Percentiles rank a stretch among this genome's conserved stretches.
These are phyloP conservation scores for Percina caprodes DNA, from an alignment of 2,113 vertebrate species.

Conservation along the genomic window DNA sequence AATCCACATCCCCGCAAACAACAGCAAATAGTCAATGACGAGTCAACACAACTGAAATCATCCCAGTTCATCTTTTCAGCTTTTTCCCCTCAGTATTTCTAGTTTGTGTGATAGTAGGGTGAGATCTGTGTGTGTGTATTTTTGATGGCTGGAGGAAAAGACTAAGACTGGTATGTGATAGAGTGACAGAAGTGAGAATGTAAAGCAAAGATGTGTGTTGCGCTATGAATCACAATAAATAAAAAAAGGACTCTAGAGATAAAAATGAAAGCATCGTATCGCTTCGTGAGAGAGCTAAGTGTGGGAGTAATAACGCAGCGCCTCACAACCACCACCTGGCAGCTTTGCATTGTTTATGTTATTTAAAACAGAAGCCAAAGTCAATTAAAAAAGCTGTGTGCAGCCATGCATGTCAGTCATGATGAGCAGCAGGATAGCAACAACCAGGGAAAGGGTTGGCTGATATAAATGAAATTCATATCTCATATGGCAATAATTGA, in stretches of 20 bases:
- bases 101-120: slow-evolving; percentile 26
- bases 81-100: background rate
- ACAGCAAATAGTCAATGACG: slow-evolving; percentile 53
- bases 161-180: slow-evolving; percentile 14
- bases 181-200: slow-evolving; percentile 18
- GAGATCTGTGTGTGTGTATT: slow-evolving; percentile 22
- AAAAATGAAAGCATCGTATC: slow-evolving; percentile 33
- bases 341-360: slow-evolving; percentile 46
- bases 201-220: slow-evolving; percentile 33
- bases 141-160: slow-evolving; percentile 8
- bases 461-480: background rate
- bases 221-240: slow-evolving; percentile 29
- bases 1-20: slow-evolving; percentile 29
- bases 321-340: slow-evolving; percentile 38
- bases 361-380: slow-evolving; percentile 37
- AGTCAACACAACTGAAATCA: slow-evolving; percentile 51
- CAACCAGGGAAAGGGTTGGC: background rate
- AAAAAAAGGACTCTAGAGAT: slow-evolving; percentile 29
- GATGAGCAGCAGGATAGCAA: slow-evolving; percentile 17
- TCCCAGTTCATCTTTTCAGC: slow-evolving; percentile 18
- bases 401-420: slow-evolving; percentile 19
- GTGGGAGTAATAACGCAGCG: slow-evolving; percentile 20
- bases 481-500: no score
- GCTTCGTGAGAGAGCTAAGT: background rate
- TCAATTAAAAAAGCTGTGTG: slow-evolving; percentile 39